Evolutionary conservation across 2,797 vertebrate genomes (phyloP).

Genomic region (Pseudochirops cupreus): DNA sequence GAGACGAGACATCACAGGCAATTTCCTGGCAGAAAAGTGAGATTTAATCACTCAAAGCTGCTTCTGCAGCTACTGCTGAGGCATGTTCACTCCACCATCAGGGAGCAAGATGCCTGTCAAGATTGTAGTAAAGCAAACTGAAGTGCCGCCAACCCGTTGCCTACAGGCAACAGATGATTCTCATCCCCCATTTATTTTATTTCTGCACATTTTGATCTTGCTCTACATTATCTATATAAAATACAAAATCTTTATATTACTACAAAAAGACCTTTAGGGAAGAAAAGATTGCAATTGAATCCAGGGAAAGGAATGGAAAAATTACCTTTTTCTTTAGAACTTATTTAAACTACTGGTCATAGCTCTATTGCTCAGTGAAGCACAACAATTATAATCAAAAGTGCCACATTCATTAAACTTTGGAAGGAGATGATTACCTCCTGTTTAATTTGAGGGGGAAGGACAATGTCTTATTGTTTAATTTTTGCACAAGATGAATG

Average conservation of each 20-base stretch:
- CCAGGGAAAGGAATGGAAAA: constrained; percentile 2
- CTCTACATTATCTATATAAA: constrained; percentile 75
- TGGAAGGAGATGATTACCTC: constrained; percentile 46
- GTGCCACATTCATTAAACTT: constrained; percentile 56
- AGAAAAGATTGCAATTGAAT: constrained; percentile 53
- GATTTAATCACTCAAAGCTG: constrained; percentile 84
- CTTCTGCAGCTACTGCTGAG: constrained; percentile 76
- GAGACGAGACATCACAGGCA: constrained; percentile 83
- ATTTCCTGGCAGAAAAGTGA: constrained; percentile 83
- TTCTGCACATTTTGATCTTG: constrained; percentile 72
- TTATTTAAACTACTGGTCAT: constrained; percentile 54
- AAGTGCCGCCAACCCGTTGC: constrained; percentile 78
- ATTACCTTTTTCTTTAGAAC: background rate
- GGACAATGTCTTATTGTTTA: background rate
- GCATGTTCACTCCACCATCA: constrained; percentile 67
- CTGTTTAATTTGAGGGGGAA: constrained; percentile 20
- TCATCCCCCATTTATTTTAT: constrained; percentile 80
- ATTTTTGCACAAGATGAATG: background rate
- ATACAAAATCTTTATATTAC: constrained; percentile 63
- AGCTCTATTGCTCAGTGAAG: constrained; percentile 54
- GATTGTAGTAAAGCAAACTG: constrained; percentile 71
- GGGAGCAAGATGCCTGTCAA: constrained; percentile 80
- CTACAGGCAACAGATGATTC: constrained; percentile 79
- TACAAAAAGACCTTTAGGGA: constrained; percentile 59
- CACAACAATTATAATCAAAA: constrained; percentile 57